A percentile compares a stretch with the other conserved stretches of the same genome.
phyloP scores from a whole-genome alignment of 2,797 vertebrate species.

The Rhinichthys osculus region DNA sequence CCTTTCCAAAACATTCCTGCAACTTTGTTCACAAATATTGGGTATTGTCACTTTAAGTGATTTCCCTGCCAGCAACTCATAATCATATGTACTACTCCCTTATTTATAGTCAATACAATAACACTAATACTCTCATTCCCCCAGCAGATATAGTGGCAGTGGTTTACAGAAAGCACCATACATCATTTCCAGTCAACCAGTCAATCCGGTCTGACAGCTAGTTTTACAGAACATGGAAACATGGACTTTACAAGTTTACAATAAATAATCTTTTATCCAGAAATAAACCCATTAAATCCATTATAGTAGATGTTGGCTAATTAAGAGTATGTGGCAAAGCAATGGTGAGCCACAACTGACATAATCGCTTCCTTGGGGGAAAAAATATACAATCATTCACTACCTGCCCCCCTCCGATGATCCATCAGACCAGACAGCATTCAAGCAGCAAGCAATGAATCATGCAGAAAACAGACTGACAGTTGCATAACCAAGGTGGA shows the following conservation, averaged over 20 bases:
- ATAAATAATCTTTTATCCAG: neutral
- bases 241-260: neutral
- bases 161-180: slow-evolving; percentile 30
- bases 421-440: neutral
- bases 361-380: neutral
- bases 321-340: neutral
- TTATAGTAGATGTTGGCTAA: neutral
- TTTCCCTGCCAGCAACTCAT: neutral
- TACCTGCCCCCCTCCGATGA: neutral
- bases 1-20: neutral
- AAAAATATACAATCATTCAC: neutral
- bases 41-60: neutral
- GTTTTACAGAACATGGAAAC: slow-evolving; percentile 8
- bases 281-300: slow-evolving; percentile 1
- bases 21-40: neutral
- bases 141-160: neutral
- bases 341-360: neutral
- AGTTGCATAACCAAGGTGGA: neutral
- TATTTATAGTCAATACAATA: slow-evolving; percentile 21
- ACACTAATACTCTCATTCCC: neutral
- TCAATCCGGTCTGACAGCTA: slow-evolving; percentile 23
- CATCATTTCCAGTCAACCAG: slow-evolving; percentile 5
- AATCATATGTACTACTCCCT: slow-evolving; percentile 14
- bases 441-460: slow-evolving; percentile 6
- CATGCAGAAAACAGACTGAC: slow-evolving; percentile 14